Evolutionary conservation across 2,888 invertebrate genomes (phyloP).

Genomic region (Megalurothrips usitatus): DNA sequence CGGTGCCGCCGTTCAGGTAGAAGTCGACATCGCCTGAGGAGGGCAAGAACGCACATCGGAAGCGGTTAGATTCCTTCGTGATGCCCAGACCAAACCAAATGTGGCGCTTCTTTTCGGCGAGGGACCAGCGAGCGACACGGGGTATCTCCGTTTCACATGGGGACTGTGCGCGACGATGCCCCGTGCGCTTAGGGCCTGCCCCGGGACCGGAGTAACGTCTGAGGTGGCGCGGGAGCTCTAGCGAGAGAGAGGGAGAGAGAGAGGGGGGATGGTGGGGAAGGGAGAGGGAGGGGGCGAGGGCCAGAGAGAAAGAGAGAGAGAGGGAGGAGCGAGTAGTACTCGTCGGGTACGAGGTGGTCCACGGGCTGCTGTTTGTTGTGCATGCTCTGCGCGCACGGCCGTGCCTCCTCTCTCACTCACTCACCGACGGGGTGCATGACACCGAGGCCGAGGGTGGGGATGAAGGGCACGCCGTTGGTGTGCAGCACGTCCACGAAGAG

Average conservation of each 20-base stretch:
- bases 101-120: not conserved
- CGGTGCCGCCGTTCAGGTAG: slow-evolving; percentile 64
- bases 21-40: slow-evolving; percentile 55
- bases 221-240: not conserved
- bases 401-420: not conserved
- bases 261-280: not conserved
- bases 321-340: not conserved
- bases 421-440: slow-evolving; percentile 54
- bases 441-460: slow-evolving; percentile 54
- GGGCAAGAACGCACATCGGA: slow-evolving; percentile 32
- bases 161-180: not conserved
- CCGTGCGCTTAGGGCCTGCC: not conserved
- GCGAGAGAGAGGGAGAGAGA: not conserved
- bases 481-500: slow-evolving; percentile 60
- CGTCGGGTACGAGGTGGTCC: too few relatives aligned
- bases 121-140: not conserved
- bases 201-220: not conserved
- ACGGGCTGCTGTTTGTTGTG: too few relatives aligned
- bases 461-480: slow-evolving; percentile 53
- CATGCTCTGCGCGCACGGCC: too few relatives aligned
- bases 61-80: not conserved
- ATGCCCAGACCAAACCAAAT: not conserved
- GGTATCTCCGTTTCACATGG: not conserved
- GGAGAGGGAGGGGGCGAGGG: too few relatives aligned
- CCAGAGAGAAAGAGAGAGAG: not conserved